phyloP scores from a whole-genome alignment of 2,113 vertebrate genomes.

The Tursiops truncatus region DNA sequence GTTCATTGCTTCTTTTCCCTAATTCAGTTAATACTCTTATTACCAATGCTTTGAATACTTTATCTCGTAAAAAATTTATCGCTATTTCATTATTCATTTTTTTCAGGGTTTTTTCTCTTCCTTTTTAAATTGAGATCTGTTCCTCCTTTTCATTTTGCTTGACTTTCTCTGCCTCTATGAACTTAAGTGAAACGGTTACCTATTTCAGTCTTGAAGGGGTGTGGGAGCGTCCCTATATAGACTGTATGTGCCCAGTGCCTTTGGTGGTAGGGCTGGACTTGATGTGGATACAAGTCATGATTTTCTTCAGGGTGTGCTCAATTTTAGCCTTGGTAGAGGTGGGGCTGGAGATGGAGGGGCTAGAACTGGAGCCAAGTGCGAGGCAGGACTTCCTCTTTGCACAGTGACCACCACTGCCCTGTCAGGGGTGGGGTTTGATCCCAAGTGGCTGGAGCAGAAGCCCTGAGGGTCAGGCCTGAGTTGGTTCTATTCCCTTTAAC shows the following conservation, averaged over 20 bases:
- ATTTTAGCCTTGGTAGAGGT: not conserved
- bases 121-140: not conserved
- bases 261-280: not conserved
- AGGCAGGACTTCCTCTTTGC: not conserved
- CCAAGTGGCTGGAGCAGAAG: not conserved
- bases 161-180: not conserved
- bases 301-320: not conserved
- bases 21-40: not conserved
- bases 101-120: not conserved
- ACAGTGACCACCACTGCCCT: not conserved
- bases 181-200: not conserved
- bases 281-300: not conserved
- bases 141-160: not conserved
- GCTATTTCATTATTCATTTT: not conserved
- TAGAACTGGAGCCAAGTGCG: not conserved
- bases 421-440: not conserved
- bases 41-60: not conserved
- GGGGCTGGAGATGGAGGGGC: not conserved
- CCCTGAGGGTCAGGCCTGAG: not conserved
- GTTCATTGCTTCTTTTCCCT: not conserved
- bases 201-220: not conserved
- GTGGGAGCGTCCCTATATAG: not conserved
- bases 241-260: not conserved
- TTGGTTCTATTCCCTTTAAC: not conserved
- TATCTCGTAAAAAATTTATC: not conserved